Percentiles rank a stretch among this genome's conserved stretches.
Evolutionary conservation across 2,797 vertebrate species (phyloP).

Genomic region (Fratercula arctica): DNA sequence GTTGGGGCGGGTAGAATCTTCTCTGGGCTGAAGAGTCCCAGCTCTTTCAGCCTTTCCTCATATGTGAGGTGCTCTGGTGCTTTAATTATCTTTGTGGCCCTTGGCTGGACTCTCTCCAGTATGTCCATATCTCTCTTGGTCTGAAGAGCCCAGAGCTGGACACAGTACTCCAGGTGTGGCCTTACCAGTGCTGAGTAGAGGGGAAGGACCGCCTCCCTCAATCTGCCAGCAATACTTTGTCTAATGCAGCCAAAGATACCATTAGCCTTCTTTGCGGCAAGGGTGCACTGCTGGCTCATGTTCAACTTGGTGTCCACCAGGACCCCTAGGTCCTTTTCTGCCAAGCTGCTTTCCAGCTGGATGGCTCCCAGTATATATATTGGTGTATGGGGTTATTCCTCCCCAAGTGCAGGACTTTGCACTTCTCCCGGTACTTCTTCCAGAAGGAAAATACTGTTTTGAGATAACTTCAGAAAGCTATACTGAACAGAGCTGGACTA

Average conservation of each 20-base stretch:
- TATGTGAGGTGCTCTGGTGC: background rate
- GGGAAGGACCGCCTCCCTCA: background rate
- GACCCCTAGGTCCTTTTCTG: background rate
- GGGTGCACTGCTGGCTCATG: fast-evolving
- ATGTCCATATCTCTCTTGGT: background rate
- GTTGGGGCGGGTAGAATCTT: background rate
- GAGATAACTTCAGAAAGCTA: background rate
- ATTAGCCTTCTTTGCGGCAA: background rate
- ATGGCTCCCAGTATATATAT: background rate
- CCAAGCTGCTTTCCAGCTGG: background rate
- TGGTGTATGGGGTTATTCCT: background rate
- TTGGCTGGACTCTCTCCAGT: background rate
- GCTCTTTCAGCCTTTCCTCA: background rate
- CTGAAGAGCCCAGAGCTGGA: background rate
- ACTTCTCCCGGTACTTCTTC: background rate
- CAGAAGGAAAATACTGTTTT: background rate
- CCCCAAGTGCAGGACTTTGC: background rate
- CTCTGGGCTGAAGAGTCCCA: background rate
- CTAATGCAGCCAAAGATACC: background rate
- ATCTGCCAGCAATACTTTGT: background rate
- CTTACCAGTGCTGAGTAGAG: background rate
- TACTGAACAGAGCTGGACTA: background rate
- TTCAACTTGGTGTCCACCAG: background rate
- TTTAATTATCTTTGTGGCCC: background rate
- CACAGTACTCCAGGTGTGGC: background rate